These are phyloP conservation scores for Microplitis mediator DNA, from an alignment of 1,140 invertebrate species.

Conservation along the genomic window DNA sequence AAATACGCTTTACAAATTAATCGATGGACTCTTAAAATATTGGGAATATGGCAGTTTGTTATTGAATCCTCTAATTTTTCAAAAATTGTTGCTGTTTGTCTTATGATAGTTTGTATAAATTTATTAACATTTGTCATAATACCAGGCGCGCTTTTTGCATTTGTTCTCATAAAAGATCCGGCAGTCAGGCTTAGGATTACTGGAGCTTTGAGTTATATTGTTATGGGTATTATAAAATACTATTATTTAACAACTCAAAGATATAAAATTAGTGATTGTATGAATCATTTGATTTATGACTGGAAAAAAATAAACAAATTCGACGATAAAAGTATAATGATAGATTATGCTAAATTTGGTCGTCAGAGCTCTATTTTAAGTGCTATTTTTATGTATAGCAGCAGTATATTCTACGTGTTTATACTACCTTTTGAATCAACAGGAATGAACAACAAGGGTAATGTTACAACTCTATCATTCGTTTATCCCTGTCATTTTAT, in stretches of 20 bases:
- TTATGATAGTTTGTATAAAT: background rate
- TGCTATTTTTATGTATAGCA: conserved; percentile 7
- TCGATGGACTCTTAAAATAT: background rate
- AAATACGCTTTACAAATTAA: background rate
- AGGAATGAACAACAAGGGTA: background rate
- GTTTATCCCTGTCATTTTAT: conserved; percentile 14
- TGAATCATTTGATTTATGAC: conserved; percentile 16
- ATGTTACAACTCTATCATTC: conserved; percentile 6
- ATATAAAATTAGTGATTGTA: background rate
- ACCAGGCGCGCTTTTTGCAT: background rate
- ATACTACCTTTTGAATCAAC: background rate
- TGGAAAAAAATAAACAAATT: conserved; percentile 1
- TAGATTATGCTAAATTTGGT: conserved; percentile 3
- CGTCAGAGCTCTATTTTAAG: background rate
- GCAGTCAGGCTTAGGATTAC: background rate
- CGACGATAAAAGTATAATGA: conserved; percentile 17
- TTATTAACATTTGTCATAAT: conserved; percentile 3
- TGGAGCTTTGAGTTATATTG: conserved; percentile 5
- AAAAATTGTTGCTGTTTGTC: background rate
- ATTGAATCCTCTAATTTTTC: background rate
- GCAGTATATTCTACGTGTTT: conserved; percentile 4
- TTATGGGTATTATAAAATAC: conserved; percentile 11
- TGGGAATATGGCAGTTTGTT: background rate
- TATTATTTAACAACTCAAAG: background rate
- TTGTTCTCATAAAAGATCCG: background rate